Evolutionary conservation across 2,888 invertebrate genomes (phyloP), one percentile per base, ranked within the genome.

Genomic region (Ectemnius cavifrons): DNA sequence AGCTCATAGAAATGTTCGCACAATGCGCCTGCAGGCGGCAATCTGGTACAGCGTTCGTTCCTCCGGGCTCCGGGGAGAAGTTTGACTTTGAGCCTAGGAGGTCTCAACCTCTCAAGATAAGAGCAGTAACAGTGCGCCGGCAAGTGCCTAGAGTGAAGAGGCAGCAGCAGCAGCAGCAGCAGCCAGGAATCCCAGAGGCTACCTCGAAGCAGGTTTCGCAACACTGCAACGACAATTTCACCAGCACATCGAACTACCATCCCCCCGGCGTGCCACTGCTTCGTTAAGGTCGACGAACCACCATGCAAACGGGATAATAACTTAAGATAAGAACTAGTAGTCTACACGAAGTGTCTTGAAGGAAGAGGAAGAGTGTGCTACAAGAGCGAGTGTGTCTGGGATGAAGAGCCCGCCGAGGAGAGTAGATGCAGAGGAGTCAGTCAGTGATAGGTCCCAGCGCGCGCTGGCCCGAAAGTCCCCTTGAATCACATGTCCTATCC

Each of bases 1-100:
- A 67, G 71, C 18, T 67, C 28, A 82, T 76, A 82, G 82, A 82
- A 75, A 84, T 82, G 83, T 84, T 75, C 73, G 83, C 79, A 70
- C 71, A 73, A 84, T 83, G 82, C 75, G 65, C 59, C 46, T 59
- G 75, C 5, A 49, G 73, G 72, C 74, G 69, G 61, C 66, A 70
- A 69, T 72, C 37, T 37, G 8, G 37, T 37, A 37, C 60, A 64
- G 57, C 65, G 63, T 69, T 73, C 68, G 59, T 63, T 47, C 66
- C 65, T 45, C 56, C 74, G 67, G 59, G 37, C 16, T 37, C 37
- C 37, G 23, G 20, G 52, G 81, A 57, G 63, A 74, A 67, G 73
- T 47, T 67, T 81, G 77, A 79, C 68, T 67, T 46, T 61, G 63
- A 70, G 68, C 67, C 79, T 59, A 73, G 77, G 71, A 77, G 73